These are phyloP conservation scores for Ecliptopera silaceata DNA, from an alignment of 2,888 invertebrate species.

Conservation along the genomic window DNA sequence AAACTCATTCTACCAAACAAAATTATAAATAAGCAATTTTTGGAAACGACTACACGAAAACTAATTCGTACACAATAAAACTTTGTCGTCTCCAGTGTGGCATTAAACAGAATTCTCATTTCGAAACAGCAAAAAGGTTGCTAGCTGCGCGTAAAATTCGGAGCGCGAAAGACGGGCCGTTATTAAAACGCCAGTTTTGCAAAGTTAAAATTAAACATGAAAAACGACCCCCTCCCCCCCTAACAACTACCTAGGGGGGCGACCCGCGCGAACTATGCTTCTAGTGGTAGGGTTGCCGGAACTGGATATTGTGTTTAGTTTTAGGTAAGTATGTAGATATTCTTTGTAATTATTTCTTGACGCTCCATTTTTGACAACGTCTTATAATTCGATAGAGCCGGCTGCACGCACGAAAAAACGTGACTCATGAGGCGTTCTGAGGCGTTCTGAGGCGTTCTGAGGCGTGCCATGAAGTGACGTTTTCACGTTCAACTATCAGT, in stretches of 20 bases:
- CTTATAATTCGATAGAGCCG: too few species aligned
- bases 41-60: slow-evolving; percentile 48
- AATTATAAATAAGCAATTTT: slow-evolving; percentile 30
- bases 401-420: too few species aligned
- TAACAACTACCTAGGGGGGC: slow-evolving; percentile 44
- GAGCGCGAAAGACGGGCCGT: slow-evolving; percentile 72
- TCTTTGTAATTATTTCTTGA: too few species aligned
- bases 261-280: slow-evolving; percentile 57
- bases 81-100: slow-evolving; percentile 65
- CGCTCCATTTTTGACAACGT: too few species aligned
- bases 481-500: too few species aligned
- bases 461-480: too few species aligned
- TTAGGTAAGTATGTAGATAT: too few species aligned
- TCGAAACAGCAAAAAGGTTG: slow-evolving; percentile 67
- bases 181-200: slow-evolving; percentile 81
- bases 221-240: slow-evolving; percentile 63
- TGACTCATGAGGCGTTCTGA: too few species aligned
- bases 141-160: slow-evolving; percentile 67
- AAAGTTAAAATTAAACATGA: slow-evolving; percentile 83
- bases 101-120: slow-evolving; percentile 68
- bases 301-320: background rate
- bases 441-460: too few species aligned
- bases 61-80: slow-evolving; percentile 76
- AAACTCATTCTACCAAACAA: slow-evolving; percentile 12
- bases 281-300: slow-evolving; percentile 46